Evolutionary conservation across 2,888 invertebrate species (phyloP).

Genomic region (Odontocolon sp.): DNA sequence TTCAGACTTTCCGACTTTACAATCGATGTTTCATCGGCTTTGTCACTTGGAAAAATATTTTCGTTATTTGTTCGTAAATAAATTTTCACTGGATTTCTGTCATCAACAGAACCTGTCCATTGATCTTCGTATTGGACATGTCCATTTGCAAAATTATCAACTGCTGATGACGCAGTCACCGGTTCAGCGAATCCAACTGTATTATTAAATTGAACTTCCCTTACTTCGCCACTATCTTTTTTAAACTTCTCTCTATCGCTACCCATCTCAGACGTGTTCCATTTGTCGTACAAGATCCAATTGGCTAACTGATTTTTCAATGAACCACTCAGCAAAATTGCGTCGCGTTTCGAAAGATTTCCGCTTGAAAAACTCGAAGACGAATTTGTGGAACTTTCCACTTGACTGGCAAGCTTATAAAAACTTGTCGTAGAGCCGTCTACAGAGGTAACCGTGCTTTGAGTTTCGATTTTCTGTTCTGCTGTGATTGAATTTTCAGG

Average conservation of each 20-base stretch:
- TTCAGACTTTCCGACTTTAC: not conserved
- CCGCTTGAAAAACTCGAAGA: conserved; percentile 46
- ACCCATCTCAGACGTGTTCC: conserved; percentile 11
- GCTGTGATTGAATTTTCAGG: not conserved
- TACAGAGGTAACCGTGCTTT: not conserved
- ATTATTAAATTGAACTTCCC: conserved; percentile 29
- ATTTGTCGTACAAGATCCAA: conserved; percentile 44
- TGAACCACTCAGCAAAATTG: conserved; percentile 50
- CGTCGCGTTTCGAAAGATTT: conserved; percentile 40
- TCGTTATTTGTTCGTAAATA: conserved; percentile 23
- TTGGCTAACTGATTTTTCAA: conserved; percentile 54
- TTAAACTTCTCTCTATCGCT: not conserved
- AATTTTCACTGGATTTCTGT: conserved; percentile 26
- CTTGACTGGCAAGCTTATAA: conserved; percentile 27
- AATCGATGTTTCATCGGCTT: not conserved
- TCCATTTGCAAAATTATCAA: conserved; percentile 13
- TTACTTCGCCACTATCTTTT: conserved; percentile 6
- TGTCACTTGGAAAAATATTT: not conserved
- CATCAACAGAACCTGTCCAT: conserved; percentile 17
- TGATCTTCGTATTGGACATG: conserved; percentile 32
- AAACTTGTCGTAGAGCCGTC: conserved; percentile 23
- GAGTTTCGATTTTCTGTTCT: not conserved
- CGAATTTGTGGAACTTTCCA: conserved; percentile 32
- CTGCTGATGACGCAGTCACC: no score
- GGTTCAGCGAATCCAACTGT: not conserved